A percentile compares a stretch with the other conserved stretches of the same genome.
Evolutionary conservation across 2,888 invertebrate genomes (phyloP).

Genomic region (Limnephilus marmoratus): DNA sequence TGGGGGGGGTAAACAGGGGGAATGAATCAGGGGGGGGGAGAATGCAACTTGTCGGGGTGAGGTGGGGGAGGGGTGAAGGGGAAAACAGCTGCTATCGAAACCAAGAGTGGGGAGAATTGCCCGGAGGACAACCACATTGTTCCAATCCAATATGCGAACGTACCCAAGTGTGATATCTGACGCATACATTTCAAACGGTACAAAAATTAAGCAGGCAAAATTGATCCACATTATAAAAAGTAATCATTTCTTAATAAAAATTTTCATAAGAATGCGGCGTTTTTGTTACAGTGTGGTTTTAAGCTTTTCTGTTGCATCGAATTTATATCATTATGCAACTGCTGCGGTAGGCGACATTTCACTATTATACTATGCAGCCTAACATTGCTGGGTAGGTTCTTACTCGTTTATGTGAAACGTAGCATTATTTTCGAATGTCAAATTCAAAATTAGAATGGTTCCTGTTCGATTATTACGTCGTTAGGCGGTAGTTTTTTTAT

Average conservation of each 20-base stretch:
- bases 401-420: background rate
- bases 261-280: background rate
- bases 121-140: constrained; percentile 52
- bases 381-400: background rate
- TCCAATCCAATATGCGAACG: background rate
- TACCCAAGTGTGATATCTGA: background rate
- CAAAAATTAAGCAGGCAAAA: background rate
- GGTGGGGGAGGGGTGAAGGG: background rate
- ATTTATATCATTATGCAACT: constrained; percentile 12
- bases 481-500: background rate
- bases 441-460: constrained; percentile 49
- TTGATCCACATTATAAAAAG: constrained; percentile 13
- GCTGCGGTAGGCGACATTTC: constrained; percentile 34
- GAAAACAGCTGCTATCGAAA: constrained; percentile 41
- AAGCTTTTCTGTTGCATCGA: background rate
- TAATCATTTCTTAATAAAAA: background rate
- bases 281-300: background rate
- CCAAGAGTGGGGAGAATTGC: constrained; percentile 27
- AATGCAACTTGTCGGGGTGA: background rate
- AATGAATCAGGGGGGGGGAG: background rate
- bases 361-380: constrained; percentile 1
- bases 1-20: background rate
- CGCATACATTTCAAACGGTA: background rate
- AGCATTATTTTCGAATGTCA: constrained; percentile 17
- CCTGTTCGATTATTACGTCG: constrained; percentile 50